Evolutionary conservation across 2,797 vertebrate genomes (phyloP), one percentile per base, ranked within the genome.

Genomic region (Halcyon chelicuti): DNA sequence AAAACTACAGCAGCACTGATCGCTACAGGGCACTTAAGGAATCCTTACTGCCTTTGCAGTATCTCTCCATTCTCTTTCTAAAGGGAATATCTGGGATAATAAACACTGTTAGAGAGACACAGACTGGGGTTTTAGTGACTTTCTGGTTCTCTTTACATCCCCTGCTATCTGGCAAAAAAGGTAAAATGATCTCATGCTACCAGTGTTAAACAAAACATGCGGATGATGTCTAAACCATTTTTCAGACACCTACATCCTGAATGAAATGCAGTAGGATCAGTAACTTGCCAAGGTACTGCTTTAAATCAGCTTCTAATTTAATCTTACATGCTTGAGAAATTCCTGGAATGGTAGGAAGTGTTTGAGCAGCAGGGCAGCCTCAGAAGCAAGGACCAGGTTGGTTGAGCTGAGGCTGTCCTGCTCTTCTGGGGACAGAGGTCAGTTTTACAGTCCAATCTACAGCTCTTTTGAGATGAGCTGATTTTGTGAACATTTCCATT

Each of bases 401-500:
- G 74, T 42, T 52, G 66, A 84, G 61, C 86, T 52, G 52, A 96
- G 60, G 58, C 42, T 76, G 63, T 63, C 39, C 73, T 51, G 5
- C 39, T 44, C 75, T 28, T 20, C 47, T 65, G 76, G 68, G 46
- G 57, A 14, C n/a, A 67, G n/a, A 40, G 74, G 52, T 92, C 76
- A 90, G 76, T 62, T 84, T 62, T 86, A 68, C 65, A 83, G 52
- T 21, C 72, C 84, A 52, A 79, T 86, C 60, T 55, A 31, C 57
- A 83, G 68, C 73, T 93, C 84, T 86, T 76, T 2, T 29, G 51
- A 86, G 84, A 94, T 62, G 66, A 92, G 81, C 58, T 94, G 54
- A 95, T 94, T 61, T 61, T 47, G 29, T 44, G 75, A 86, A 83
- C 67, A 16, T 60, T 93, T 92, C 88, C 84, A 93, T 94, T 94